A percentile compares a stretch with the other conserved stretches of the same genome.
Evolutionary conservation across 1,140 invertebrate genomes (phyloP).

Genomic region (Eriosoma lanigerum): DNA sequence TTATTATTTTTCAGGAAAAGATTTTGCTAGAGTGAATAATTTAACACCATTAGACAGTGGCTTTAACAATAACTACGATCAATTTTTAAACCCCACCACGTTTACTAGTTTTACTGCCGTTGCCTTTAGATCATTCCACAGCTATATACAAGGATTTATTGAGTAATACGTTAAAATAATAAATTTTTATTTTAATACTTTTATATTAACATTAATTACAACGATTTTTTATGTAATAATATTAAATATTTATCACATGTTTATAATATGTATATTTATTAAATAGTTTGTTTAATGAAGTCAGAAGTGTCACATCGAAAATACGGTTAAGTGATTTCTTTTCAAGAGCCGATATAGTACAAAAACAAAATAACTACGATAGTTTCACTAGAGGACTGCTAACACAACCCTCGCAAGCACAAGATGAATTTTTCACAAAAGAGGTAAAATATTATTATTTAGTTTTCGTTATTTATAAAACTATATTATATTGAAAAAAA

Average conservation of each 20-base stretch:
- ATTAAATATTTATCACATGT: no score
- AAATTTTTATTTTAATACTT: no score
- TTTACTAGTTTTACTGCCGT: constrained; percentile 55
- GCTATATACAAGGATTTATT: constrained; percentile 53
- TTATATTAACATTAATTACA: no score
- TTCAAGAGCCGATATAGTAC: constrained; percentile 50
- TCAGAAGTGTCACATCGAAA: constrained; percentile 4
- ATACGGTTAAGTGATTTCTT: constrained; percentile 51
- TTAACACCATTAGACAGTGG: constrained; percentile 4
- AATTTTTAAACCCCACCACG: constrained; percentile 42
- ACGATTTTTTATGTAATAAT: no score
- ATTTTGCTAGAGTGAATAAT: constrained; percentile 22
- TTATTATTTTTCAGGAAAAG: neutral
- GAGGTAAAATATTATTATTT: constrained; percentile 60
- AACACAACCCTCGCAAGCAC: constrained; percentile 68
- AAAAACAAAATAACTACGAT: constrained; percentile 52
- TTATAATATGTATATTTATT: neutral
- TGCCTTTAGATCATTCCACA: constrained; percentile 67
- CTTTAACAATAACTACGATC: constrained; percentile 19
- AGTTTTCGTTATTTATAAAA: neutral
- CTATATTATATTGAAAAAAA: neutral
- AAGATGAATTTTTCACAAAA: constrained; percentile 69
- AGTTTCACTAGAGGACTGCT: constrained; percentile 64
- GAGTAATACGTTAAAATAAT: neutral
- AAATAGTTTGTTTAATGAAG: constrained; percentile 52